Percentiles rank a stretch among this genome's conserved stretches.
Evolutionary conservation across 2,113 vertebrate species (phyloP).

Genomic region (Atrichornis clamosus): DNA sequence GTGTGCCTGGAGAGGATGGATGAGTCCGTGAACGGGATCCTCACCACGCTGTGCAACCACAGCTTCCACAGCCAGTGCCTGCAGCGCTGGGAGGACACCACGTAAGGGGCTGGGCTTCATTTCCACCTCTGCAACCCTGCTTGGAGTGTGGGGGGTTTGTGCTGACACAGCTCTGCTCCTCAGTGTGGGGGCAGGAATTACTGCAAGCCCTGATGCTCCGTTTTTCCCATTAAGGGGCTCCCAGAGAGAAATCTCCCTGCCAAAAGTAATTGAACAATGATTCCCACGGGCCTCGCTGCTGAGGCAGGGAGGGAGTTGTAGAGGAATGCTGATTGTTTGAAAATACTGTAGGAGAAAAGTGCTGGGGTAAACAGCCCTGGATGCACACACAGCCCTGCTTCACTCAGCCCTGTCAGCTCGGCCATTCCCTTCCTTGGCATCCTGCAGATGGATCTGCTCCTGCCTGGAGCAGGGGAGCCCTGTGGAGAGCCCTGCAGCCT

Average conservation of each 20-base stretch:
- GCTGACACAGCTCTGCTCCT: background rate
- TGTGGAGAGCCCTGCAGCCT: background rate
- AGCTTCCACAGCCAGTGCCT: constrained; percentile 98
- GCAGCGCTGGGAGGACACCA: constrained; percentile 97
- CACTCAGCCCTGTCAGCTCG: background rate
- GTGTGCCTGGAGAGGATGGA: constrained; percentile 99
- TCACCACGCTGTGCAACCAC: constrained; percentile 97
- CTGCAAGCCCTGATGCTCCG: background rate
- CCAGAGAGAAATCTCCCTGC: background rate
- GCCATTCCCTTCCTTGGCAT: background rate
- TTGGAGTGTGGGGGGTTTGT: background rate
- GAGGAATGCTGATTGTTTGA: background rate
- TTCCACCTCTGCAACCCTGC: background rate
- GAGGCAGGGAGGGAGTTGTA: background rate
- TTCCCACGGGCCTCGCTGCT: background rate
- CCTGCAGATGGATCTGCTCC: background rate
- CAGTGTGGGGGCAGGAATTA: background rate
- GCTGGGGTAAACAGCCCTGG: background rate
- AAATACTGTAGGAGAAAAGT: background rate
- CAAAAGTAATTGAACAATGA: background rate
- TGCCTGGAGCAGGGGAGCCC: background rate
- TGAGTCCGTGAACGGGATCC: constrained; percentile 94
- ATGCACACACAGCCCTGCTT: background rate
- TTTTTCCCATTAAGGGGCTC: background rate
- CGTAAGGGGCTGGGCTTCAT: constrained; percentile 77